These are phyloP conservation scores for Drosophila setifemur DNA, from an alignment of 1,140 invertebrate genomes.

Conservation along the genomic window DNA sequence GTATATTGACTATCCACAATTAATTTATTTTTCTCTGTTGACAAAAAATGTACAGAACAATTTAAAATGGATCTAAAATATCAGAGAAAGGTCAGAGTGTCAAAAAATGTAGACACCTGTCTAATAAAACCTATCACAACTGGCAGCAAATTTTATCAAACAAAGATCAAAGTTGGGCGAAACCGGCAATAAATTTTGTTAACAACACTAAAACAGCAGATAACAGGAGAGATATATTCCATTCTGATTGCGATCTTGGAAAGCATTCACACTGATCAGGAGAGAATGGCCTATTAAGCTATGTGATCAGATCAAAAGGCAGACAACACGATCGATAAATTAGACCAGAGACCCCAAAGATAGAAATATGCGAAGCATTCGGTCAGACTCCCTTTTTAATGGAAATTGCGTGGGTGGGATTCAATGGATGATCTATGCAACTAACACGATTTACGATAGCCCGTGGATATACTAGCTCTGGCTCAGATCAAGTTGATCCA, in stretches of 20 bases:
- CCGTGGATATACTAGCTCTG: conserved; percentile 24
- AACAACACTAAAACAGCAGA: neutral
- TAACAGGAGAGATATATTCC: too few relatives aligned
- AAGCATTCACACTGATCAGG: neutral
- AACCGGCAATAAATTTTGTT: neutral
- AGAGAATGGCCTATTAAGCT: neutral
- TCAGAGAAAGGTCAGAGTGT: too few relatives aligned
- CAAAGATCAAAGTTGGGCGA: neutral
- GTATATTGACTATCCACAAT: too few relatives aligned
- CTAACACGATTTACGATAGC: conserved; percentile 47
- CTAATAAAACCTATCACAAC: too few relatives aligned
- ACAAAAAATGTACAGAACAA: too few relatives aligned
- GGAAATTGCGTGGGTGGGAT: conserved; percentile 17
- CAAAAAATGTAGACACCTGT: too few relatives aligned
- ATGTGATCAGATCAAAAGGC: conserved; percentile 25
- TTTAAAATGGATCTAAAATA: too few relatives aligned
- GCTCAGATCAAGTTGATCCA: conserved; percentile 51
- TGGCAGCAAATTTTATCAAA: neutral
- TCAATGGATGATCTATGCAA: conserved; percentile 52
- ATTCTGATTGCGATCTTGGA: neutral
- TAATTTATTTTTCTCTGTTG: too few relatives aligned
- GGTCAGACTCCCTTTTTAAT: neutral
- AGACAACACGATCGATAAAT: conserved; percentile 24
- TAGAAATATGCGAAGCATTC: neutral
- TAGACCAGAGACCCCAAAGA: neutral